Base-by-base conservation (phyloP, 2,113 vertebrate genomes). In the Daphoenositta chrysoptera region DNA sequence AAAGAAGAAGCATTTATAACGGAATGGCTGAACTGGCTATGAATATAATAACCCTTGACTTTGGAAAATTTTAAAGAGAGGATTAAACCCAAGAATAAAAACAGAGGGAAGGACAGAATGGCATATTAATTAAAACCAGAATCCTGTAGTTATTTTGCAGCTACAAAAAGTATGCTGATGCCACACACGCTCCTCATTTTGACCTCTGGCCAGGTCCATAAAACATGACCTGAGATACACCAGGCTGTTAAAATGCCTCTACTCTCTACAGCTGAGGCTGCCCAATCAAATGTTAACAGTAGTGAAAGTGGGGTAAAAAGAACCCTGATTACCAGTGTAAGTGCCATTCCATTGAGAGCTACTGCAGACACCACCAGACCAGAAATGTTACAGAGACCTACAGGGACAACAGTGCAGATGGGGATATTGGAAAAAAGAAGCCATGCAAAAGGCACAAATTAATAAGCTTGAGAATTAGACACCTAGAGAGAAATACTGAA, bases 31-130 rank as follows among this genome's bases (percentile, higher is more conserved):
- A 89, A 96, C 30, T 57, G 48, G n/a, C 37, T 73, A 82, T 44
- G 42, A 86, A 93, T 95, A 94, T 65, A 96, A 92, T 42, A 91
- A 80, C 16, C 51, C 37, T 21, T 71, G 44, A 50, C 82, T 86
- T 20, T 11, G 58, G 42, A 93, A 82, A 87, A 88, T 20, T 90
- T 33, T 51, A 64, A 58, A 44, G 51, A 64, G 66, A 73, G 45
- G 11, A 76, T 79, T 75, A 87, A 63, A 70, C 35, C 44, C 83
- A 63, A 78, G 88, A 54, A 92, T 71, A 77, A 86, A 83, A 42
- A 53, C 54, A 64, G 35, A 77, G 6, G 13, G 23, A 89, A 75
- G 10, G 61, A 14, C 37, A 30, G 44, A 66, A 58, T 1, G 8
- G 51, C 33, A 44, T 42, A 57, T 48, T 42, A 83, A 96, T 72